phyloP scores from a whole-genome alignment of 1,140 invertebrate species.

The Medauroidea extradentata region DNA sequence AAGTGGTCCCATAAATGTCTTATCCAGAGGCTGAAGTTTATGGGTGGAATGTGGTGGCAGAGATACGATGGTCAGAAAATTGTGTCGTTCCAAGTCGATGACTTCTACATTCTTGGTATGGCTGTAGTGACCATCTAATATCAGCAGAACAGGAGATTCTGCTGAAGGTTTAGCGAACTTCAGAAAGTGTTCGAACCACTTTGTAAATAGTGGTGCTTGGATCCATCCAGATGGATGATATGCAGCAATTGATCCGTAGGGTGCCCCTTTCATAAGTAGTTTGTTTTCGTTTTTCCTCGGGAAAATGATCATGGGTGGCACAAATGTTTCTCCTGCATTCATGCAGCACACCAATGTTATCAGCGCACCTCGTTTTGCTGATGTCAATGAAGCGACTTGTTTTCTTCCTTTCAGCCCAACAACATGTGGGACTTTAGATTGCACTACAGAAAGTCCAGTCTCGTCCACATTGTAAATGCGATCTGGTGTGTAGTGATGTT shows the following conservation, averaged over 20 bases:
- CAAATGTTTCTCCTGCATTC: constrained; percentile 30
- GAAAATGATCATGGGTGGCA: constrained; percentile 38
- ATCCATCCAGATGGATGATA: constrained; percentile 38
- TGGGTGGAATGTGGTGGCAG: constrained; percentile 38
- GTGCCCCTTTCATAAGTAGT: constrained; percentile 19
- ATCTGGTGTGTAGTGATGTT: constrained; percentile 2
- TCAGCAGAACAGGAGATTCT: constrained; percentile 32
- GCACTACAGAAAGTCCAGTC: constrained; percentile 29
- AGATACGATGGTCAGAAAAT: constrained; percentile 36
- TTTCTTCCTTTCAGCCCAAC: constrained; percentile 33
- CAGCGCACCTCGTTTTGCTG: constrained; percentile 33
- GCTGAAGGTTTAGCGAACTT: constrained; percentile 15
- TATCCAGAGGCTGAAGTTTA: constrained; percentile 42
- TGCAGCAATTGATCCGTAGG: constrained; percentile 24
- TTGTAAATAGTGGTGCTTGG: constrained; percentile 29
- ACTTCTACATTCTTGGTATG: constrained; percentile 40
- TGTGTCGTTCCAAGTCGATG: constrained; percentile 33
- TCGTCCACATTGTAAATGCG: constrained; percentile 30
- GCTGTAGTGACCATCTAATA: constrained; percentile 40
- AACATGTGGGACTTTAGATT: constrained; percentile 29
- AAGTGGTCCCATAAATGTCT: constrained; percentile 38
- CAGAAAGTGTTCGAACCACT: constrained; percentile 39
- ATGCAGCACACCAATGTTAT: constrained; percentile 36
- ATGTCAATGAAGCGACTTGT: constrained; percentile 30
- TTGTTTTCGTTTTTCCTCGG: constrained; percentile 26